phyloP scores from a whole-genome alignment of 2,797 vertebrate species.

The Toxotes lorentzi region DNA sequence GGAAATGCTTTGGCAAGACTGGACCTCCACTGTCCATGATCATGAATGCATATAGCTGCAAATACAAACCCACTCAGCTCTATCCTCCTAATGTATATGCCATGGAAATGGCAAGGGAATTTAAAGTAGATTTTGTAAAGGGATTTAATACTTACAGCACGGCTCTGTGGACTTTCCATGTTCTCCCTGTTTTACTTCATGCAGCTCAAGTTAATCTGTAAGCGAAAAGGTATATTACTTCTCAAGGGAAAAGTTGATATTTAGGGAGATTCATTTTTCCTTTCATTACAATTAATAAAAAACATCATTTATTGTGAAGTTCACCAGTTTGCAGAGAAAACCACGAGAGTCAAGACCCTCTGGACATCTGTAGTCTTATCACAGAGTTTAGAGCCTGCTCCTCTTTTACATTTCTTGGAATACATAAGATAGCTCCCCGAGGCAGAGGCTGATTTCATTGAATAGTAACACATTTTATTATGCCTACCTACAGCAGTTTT shows the following conservation, averaged over 20 bases:
- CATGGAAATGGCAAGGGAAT: constrained; percentile 46
- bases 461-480: constrained; percentile 71
- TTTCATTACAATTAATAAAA: constrained; percentile 16
- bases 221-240: constrained; percentile 29
- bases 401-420: constrained; percentile 59
- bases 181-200: constrained; percentile 22
- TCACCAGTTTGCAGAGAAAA: constrained; percentile 11
- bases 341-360: constrained; percentile 19
- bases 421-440: constrained; percentile 47
- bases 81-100: constrained; percentile 29
- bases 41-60: constrained; percentile 45
- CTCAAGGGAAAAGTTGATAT: constrained; percentile 12
- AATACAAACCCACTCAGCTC: constrained; percentile 52
- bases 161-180: constrained; percentile 1
- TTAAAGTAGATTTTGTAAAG: constrained; percentile 46
- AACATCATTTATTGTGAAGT: background rate
- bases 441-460: constrained; percentile 64
- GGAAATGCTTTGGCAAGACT: constrained; percentile 53
- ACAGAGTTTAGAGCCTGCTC: constrained; percentile 33
- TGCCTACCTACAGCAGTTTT: constrained; percentile 68
- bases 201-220: constrained; percentile 12
- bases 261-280: background rate
- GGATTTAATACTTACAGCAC: constrained; percentile 38
- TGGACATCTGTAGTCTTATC: constrained; percentile 33
- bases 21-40: constrained; percentile 37